Evolutionary conservation across 1,140 invertebrate genomes (phyloP).

Genomic region (Phymastichus coffea): DNA sequence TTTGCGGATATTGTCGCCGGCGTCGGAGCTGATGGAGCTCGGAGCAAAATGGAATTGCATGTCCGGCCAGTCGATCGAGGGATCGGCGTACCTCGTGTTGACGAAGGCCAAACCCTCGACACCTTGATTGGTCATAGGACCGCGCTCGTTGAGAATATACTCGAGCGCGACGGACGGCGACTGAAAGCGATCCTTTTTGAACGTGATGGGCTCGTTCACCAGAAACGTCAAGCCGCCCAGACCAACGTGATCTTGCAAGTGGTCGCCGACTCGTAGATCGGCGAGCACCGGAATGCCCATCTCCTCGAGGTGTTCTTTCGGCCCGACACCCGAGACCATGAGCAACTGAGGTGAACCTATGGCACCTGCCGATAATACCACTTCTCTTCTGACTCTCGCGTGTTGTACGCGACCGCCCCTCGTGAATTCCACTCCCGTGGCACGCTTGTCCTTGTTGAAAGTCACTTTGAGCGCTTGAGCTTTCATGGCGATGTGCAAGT

Average conservation of each 20-base stretch:
- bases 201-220: conserved; percentile 76
- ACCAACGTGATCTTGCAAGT: conserved; percentile 83
- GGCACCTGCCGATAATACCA: conserved; percentile 79
- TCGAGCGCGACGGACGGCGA: conserved; percentile 75
- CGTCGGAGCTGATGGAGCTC: conserved; percentile 78
- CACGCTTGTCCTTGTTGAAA: conserved; percentile 69
- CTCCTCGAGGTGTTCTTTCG: conserved; percentile 72
- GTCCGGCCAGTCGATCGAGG: conserved; percentile 74
- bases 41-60: conserved; percentile 85
- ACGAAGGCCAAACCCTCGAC: conserved; percentile 82
- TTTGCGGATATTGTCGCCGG: conserved; percentile 72
- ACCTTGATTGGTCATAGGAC: conserved; percentile 76
- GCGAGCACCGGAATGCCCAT: conserved; percentile 74
- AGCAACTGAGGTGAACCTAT: conserved; percentile 82
- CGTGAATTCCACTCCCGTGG: conserved; percentile 75
- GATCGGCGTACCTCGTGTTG: conserved; percentile 79
- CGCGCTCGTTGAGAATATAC: conserved; percentile 76
- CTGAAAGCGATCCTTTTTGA: conserved; percentile 76
- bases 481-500: conserved; percentile 80
- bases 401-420: conserved; percentile 64
- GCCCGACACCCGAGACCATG: conserved; percentile 87
- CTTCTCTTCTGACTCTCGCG: conserved; percentile 71
- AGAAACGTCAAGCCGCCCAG: conserved; percentile 80
- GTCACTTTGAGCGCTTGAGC: conserved; percentile 73
- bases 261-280: conserved; percentile 77